Conservation (phyloP, 2,888 invertebrate genomes). For the Lapara coniferarum region DNA sequence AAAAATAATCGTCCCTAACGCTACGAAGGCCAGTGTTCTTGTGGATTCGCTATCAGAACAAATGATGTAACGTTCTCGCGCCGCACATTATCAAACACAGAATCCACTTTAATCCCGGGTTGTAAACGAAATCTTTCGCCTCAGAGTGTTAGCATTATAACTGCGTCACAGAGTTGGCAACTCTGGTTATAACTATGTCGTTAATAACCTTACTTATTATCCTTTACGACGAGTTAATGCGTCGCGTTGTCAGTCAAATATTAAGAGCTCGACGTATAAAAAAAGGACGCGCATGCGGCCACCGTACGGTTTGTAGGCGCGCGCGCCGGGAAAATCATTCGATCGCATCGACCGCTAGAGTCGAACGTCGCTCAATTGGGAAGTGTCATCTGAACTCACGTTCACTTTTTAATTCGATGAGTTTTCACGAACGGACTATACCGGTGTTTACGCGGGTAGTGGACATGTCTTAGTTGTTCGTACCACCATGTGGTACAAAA, state of each 20-base stretch:
- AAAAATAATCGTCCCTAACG: constrained; percentile 16
- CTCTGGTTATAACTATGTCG: constrained; percentile 60
- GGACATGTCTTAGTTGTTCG: constrained; percentile 31
- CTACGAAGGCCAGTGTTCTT: constrained; percentile 13
- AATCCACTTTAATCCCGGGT: constrained; percentile 76
- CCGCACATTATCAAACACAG: constrained; percentile 66
- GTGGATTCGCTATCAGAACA: constrained; percentile 49
- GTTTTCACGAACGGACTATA: constrained; percentile 29
- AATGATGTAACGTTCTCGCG: constrained; percentile 68
- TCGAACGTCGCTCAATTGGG: constrained; percentile 70
- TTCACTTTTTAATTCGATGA: constrained; percentile 20
- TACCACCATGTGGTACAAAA: constrained; percentile 54
- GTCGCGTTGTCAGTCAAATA: constrained; percentile 74
- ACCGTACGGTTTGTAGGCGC: constrained; percentile 57
- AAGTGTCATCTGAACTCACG: constrained; percentile 53
- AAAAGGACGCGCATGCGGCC: constrained; percentile 68
- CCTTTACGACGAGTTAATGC: constrained; percentile 79
- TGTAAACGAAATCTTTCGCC: constrained; percentile 80
- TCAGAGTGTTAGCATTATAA: constrained; percentile 63
- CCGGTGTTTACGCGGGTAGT: constrained; percentile 30
- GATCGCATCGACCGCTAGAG: constrained; percentile 64
- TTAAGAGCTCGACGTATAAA: constrained; percentile 75
- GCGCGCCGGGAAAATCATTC: constrained; percentile 74
- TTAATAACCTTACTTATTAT: constrained; percentile 80
- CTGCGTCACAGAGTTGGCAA: constrained; percentile 53